Base-by-base conservation (phyloP, 2,888 invertebrate species). In the Rotaria macrura region DNA sequence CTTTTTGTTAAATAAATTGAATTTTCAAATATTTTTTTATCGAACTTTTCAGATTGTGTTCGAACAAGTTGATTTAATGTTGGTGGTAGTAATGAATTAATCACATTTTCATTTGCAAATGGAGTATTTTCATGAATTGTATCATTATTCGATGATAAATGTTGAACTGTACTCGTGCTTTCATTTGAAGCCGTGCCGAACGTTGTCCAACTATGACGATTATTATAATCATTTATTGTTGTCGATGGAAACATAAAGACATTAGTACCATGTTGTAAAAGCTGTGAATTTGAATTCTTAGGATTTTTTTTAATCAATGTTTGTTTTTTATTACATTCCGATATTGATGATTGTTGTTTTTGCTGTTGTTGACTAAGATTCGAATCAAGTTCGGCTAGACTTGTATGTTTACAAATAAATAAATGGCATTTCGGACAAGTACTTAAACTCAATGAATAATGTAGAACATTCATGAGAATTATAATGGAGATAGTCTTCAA, bases 361-460 rank as follows among this genome's bases (percentile, higher is more conserved):
- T 1, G 34, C 17, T 29, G 34, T 65, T 34, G 20, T 47, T 4
- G 47, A 38, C 1, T 20, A 1, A 34, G 7, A 65, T 65, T 34
- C 34, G 38, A 65, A 20, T 65, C 20, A 20, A 65, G 25, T 43
- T 79, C 9, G 3, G 79, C 79, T 43, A 79, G 10, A 43, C 79
- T 79, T 25, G 79, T 79, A 43, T 79, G 79, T 79, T 79, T 25
- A 79, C 79, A 79, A 40, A 79, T n/a, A 79, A 79, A 43, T 43
- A 40, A 43, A 43, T 43, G 40, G 43, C 79, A 79, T 79, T 79
- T 79, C 3, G 79, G 79, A 79, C 79, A 79, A n/a, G 43, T n/a
- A n/a, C 43, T 79, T 43, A 79, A 79, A 43, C 79, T 79, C 3
- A 43, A 79, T 25, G 79, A 79, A 79, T 79, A 43, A 79, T 79